Conservation (phyloP, 2,797 vertebrate species). For the Pelochelys cantorii region DNA sequence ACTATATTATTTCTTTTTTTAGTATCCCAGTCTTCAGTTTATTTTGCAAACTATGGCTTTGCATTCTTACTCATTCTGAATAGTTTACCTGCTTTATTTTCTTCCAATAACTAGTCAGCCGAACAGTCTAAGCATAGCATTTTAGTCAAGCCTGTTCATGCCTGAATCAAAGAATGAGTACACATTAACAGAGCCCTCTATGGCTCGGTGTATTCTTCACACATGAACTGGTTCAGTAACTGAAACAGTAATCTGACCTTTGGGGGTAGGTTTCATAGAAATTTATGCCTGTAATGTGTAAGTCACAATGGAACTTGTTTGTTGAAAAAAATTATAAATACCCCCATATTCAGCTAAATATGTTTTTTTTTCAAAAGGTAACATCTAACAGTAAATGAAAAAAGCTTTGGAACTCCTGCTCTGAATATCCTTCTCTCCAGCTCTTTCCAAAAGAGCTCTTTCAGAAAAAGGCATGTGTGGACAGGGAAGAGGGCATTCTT, state of each 20-base stretch:
- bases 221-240: neutral
- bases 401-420: conserved; percentile 45
- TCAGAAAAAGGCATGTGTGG: no score
- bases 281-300: neutral
- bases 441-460: neutral
- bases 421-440: conserved; percentile 36
- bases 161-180: neutral
- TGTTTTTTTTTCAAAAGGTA: neutral
- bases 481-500: no score
- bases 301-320: neutral
- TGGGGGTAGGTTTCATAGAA: neutral
- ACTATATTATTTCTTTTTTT: conserved; percentile 46
- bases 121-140: neutral
- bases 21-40: conserved; percentile 57
- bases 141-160: conserved; percentile 7
- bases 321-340: neutral
- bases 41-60: conserved; percentile 70
- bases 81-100: conserved; percentile 54
- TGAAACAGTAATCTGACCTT: neutral
- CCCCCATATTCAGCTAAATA: neutral
- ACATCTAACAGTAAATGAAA: neutral
- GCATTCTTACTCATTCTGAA: conserved; percentile 62
- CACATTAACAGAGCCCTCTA: neutral
- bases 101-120: conserved; percentile 32
- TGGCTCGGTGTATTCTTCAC: neutral